Percentiles rank a stretch among this genome's conserved stretches.
Evolutionary conservation across 2,888 invertebrate species (phyloP).

Genomic region (Schizotus pectinicornis): DNA sequence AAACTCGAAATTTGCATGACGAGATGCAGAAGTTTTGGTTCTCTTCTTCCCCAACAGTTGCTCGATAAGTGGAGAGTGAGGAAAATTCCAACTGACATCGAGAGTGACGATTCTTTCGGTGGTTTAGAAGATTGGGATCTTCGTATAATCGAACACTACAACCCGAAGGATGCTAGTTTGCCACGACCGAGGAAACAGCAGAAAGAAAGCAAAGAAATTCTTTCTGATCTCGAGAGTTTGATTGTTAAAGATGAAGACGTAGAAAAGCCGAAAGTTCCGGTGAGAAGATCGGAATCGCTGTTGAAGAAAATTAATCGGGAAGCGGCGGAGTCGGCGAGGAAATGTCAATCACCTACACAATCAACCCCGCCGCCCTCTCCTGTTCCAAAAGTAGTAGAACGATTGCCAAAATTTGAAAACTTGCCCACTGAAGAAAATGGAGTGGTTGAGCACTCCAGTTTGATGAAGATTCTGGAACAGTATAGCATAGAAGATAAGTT

Average conservation of each 20-base stretch:
- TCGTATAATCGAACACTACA: constrained; percentile 58
- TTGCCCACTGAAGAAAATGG: constrained; percentile 42
- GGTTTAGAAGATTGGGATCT: constrained; percentile 62
- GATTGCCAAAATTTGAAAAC: background rate
- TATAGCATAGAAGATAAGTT: constrained; percentile 48
- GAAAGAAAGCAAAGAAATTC: constrained; percentile 40
- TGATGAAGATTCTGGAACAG: constrained; percentile 55
- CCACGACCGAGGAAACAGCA: constrained; percentile 49
- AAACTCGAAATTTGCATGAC: constrained; percentile 59
- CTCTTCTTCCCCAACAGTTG: constrained; percentile 57
- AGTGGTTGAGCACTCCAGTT: constrained; percentile 52
- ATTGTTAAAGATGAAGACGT: constrained; percentile 47
- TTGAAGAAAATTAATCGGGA: constrained; percentile 48
- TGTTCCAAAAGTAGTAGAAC: constrained; percentile 23
- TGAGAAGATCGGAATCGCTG: constrained; percentile 49
- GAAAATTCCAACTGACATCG: constrained; percentile 53
- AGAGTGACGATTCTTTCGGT: constrained; percentile 60
- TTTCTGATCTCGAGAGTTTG: constrained; percentile 51
- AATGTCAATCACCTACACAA: background rate
- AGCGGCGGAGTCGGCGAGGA: constrained; percentile 36
- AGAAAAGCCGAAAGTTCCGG: constrained; percentile 47
- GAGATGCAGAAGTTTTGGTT: constrained; percentile 59
- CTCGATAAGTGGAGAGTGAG: constrained; percentile 52
- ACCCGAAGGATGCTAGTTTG: constrained; percentile 56
- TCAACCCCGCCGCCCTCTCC: constrained; percentile 49